A percentile compares a stretch with the other conserved stretches of the same genome.
These are phyloP conservation scores for Bufotes viridis DNA, from an alignment of 2,797 vertebrate species.

Conservation along the genomic window DNA sequence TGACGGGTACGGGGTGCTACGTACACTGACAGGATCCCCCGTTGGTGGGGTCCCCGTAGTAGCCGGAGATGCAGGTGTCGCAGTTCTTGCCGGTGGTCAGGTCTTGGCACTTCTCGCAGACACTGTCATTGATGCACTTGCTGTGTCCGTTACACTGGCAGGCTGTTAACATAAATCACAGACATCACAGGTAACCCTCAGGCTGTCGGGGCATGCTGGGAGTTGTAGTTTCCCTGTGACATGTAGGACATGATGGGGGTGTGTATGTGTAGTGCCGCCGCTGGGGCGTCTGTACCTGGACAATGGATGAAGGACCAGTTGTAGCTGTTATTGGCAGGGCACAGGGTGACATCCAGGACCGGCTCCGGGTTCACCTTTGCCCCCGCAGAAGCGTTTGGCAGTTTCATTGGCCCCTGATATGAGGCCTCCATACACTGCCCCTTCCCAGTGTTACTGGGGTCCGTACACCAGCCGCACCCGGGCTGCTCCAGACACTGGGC, in stretches of 20 bases:
- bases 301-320: slow-evolving; percentile 98
- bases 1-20: slow-evolving; percentile 67
- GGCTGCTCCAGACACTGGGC: slow-evolving; percentile 94
- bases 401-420: slow-evolving; percentile 87
- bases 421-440: slow-evolving; percentile 96
- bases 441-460: slow-evolving; percentile 91
- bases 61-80: slow-evolving; percentile 93
- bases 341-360: slow-evolving; percentile 89
- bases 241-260: neutral
- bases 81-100: slow-evolving; percentile 93
- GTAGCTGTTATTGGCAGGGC: slow-evolving; percentile 80
- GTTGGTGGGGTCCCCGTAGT: slow-evolving; percentile 95
- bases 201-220: too few relatives aligned
- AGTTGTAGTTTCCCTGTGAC: too few relatives aligned
- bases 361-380: slow-evolving; percentile 77
- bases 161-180: slow-evolving; percentile 72
- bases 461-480: slow-evolving; percentile 96
- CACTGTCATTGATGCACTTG: slow-evolving; percentile 90
- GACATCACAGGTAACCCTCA: neutral
- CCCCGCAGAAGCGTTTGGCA: slow-evolving; percentile 72
- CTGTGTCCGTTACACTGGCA: slow-evolving; percentile 99
- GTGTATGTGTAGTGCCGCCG: too few relatives aligned
- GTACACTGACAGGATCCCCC: slow-evolving; percentile 96
- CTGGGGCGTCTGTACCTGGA: slow-evolving; percentile 79
- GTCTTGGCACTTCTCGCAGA: slow-evolving; percentile 94